Conservation (phyloP, 2,888 invertebrate genomes). For the Agrotis puta region DNA sequence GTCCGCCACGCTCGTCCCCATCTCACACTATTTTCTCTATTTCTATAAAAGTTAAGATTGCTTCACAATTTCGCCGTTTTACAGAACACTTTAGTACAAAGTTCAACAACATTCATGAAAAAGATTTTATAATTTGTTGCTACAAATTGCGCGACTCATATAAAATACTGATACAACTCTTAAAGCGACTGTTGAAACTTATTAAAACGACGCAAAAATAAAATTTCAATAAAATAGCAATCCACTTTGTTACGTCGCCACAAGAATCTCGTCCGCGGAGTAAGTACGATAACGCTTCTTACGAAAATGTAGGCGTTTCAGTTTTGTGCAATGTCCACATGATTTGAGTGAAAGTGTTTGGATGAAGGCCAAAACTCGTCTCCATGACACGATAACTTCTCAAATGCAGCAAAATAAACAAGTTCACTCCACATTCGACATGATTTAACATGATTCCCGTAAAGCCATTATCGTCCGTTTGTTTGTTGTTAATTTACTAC, state of each 20-base stretch:
- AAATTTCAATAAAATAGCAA: conserved; percentile 55
- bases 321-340: conserved; percentile 78
- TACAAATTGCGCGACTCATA: conserved; percentile 29
- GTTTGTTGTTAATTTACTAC: conserved; percentile 67
- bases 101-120: conserved; percentile 33
- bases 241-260: conserved; percentile 42
- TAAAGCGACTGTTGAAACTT: conserved; percentile 32
- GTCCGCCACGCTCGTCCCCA: conserved; percentile 65
- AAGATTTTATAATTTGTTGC: conserved; percentile 36
- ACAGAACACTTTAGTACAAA: conserved; percentile 31
- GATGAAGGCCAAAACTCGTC: conserved; percentile 80
- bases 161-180: conserved; percentile 31
- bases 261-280: conserved; percentile 37
- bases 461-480: conserved; percentile 74
- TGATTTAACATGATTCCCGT: conserved; percentile 77
- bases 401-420: conserved; percentile 81
- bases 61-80: conserved; percentile 41
- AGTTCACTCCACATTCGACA: conserved; percentile 72
- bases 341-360: conserved; percentile 86
- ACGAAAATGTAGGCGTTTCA: conserved; percentile 59
- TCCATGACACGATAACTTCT: conserved; percentile 77
- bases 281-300: conserved; percentile 48
- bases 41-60: conserved; percentile 53
- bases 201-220: conserved; percentile 53
- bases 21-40: conserved; percentile 55